phyloP scores from a whole-genome alignment of 2,113 vertebrate species.

The Quiscalus mexicanus region DNA sequence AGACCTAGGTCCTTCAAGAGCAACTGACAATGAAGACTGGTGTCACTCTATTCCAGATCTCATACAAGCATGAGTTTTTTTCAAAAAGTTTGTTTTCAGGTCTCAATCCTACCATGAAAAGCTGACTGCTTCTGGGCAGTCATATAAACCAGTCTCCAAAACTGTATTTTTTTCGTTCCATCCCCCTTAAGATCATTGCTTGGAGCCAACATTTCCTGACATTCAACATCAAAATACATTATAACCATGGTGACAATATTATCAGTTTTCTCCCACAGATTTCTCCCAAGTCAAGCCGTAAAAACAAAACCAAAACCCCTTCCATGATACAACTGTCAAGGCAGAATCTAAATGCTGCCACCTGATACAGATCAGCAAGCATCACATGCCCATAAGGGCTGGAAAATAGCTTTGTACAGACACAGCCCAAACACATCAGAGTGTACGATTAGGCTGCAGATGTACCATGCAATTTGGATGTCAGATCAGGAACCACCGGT shows the following conservation, averaged over 20 bases:
- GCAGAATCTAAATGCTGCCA: background rate
- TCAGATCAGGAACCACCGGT: background rate
- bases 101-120: background rate
- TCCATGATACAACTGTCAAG: background rate
- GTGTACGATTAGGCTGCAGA: background rate
- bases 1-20: background rate
- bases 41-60: background rate
- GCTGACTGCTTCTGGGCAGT: background rate
- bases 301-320: background rate
- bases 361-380: background rate
- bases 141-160: background rate
- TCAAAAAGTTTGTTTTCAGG: background rate
- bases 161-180: background rate
- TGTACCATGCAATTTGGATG: accelerated
- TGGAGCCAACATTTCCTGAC: background rate
- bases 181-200: background rate
- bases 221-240: background rate
- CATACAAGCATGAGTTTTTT: accelerated
- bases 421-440: background rate
- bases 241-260: background rate
- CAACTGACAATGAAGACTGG: background rate
- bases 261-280: background rate
- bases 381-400: background rate
- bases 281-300: background rate
- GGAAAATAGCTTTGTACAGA: background rate